phyloP scores from a whole-genome alignment of 2,888 invertebrate genomes.

The Drosophila recens region DNA sequence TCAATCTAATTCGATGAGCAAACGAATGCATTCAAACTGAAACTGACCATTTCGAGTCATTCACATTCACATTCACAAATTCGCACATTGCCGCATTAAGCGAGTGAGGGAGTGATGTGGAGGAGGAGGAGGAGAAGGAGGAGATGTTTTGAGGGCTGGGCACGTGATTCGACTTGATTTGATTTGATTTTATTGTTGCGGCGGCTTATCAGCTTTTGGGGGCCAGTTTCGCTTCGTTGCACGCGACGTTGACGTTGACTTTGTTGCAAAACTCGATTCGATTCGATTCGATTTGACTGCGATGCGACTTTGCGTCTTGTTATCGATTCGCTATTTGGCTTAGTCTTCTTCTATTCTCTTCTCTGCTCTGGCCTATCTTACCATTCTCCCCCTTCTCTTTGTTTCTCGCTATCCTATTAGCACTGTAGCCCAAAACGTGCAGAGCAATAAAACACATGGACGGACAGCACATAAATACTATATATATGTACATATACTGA shows the following conservation, averaged over 20 bases:
- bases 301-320: constrained; percentile 23
- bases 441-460: constrained; percentile 67
- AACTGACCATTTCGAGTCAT: constrained; percentile 22
- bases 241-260: constrained; percentile 19
- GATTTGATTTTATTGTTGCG: constrained; percentile 74
- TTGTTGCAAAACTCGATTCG: constrained; percentile 7
- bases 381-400: neutral
- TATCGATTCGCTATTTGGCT: constrained; percentile 63
- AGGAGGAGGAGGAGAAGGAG: neutral
- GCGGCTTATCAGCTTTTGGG: constrained; percentile 75
- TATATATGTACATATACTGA: constrained; percentile 1
- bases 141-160: constrained; percentile 9
- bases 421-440: constrained; percentile 70
- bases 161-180: constrained; percentile 66
- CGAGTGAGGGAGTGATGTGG: neutral
- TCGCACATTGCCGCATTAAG: constrained; percentile 17
- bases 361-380: neutral
- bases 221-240: constrained; percentile 49
- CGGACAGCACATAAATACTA: constrained; percentile 10
- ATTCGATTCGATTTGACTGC: neutral
- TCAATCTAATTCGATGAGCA: constrained; percentile 21
- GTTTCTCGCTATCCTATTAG: constrained; percentile 70
- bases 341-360: constrained; percentile 4
- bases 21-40: constrained; percentile 22
- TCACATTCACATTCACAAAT: constrained; percentile 9